These are phyloP conservation scores for Blastobasis lacticolella DNA, from an alignment of 2,888 invertebrate genomes.

Conservation along the genomic window DNA sequence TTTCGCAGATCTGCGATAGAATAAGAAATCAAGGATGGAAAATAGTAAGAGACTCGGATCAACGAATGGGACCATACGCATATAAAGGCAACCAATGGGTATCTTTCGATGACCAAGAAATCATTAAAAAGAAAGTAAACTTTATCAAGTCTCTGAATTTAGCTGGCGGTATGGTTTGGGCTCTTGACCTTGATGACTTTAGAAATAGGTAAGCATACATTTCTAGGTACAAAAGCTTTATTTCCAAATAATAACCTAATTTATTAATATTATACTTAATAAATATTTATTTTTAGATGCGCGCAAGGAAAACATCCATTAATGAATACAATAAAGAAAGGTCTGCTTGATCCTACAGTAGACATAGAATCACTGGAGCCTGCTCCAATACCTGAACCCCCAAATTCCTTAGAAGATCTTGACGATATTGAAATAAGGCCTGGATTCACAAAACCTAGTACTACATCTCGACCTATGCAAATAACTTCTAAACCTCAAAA, in stretches of 20 bases:
- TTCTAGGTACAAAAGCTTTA: neutral
- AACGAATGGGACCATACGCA: slow-evolving; percentile 91
- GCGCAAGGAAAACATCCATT: slow-evolving; percentile 87
- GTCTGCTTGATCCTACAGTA: slow-evolving; percentile 69
- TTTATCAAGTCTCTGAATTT: slow-evolving; percentile 83
- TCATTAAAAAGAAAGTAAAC: slow-evolving; percentile 85
- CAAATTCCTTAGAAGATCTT: slow-evolving; percentile 45
- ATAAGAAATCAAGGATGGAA: slow-evolving; percentile 85
- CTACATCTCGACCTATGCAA: slow-evolving; percentile 20
- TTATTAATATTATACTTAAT: neutral
- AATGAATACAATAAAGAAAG: slow-evolving; percentile 82
- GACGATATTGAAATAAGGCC: slow-evolving; percentile 61
- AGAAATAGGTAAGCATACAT: slow-evolving; percentile 66
- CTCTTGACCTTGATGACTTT: slow-evolving; percentile 91
- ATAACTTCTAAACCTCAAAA: slow-evolving; percentile 18
- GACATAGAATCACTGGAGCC: slow-evolving; percentile 29
- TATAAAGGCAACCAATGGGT: slow-evolving; percentile 94
- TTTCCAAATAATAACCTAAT: no score
- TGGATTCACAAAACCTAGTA: slow-evolving; percentile 22
- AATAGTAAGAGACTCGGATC: slow-evolving; percentile 83
- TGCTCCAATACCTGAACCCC: slow-evolving; percentile 32
- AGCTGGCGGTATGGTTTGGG: slow-evolving; percentile 94
- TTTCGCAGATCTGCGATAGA: slow-evolving; percentile 83
- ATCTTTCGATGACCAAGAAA: slow-evolving; percentile 88
- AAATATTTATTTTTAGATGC: slow-evolving; percentile 68